Evolutionary conservation across 2,797 vertebrate species (phyloP).

Genomic region (Sebastes variabilis): DNA sequence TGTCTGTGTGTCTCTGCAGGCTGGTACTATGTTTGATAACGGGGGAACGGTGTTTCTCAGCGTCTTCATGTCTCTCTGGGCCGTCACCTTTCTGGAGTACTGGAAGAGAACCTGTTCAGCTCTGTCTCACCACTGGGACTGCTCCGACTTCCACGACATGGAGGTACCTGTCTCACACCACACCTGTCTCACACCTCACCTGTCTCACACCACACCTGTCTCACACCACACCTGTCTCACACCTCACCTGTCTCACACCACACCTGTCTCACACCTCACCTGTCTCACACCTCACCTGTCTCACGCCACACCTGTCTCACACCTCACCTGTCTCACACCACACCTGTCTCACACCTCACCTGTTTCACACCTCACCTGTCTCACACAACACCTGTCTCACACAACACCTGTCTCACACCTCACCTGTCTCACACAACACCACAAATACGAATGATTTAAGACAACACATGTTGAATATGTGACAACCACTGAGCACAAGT

Average conservation of each 20-base stretch:
- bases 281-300: no score
- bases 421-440: background rate
- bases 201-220: background rate
- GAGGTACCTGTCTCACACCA: constrained; percentile 58
- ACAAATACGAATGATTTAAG: no score
- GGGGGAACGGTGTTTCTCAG: constrained; percentile 85
- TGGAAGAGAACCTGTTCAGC: constrained; percentile 83
- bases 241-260: background rate
- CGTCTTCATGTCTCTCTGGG: constrained; percentile 88
- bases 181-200: background rate
- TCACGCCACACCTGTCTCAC: background rate
- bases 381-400: no score
- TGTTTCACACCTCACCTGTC: no score
- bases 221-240: background rate
- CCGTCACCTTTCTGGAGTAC: constrained; percentile 85
- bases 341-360: no score
- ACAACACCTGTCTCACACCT: no score
- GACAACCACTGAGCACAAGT: no score
- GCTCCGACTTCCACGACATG: constrained; percentile 82
- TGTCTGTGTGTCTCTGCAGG: constrained; percentile 48
- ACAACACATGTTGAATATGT: background rate
- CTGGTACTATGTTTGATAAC: constrained; percentile 85
- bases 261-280: background rate
- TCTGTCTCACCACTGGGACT: constrained; percentile 85
- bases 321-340: no score